phyloP scores from a whole-genome alignment of 1,140 invertebrate species.

The Eupeodes corollae region DNA sequence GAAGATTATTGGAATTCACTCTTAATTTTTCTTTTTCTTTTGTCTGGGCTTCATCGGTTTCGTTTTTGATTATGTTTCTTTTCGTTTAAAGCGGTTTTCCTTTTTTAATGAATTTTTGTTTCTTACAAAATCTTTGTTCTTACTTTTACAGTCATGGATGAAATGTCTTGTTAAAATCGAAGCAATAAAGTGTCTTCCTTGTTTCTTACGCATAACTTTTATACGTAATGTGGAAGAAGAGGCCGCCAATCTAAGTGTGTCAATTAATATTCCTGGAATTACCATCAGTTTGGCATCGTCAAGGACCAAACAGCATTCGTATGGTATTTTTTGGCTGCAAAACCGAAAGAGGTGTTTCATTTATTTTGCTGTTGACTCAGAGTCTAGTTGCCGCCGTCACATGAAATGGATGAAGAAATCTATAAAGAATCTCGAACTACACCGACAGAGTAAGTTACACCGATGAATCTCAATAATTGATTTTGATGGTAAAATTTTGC shows the following conservation, averaged over 20 bases:
- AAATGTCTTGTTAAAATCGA: constrained; percentile 34
- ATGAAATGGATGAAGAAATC: constrained; percentile 38
- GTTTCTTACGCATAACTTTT: constrained; percentile 29
- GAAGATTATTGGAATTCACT: no score
- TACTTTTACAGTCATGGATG: constrained; percentile 16
- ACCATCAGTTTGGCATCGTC: constrained; percentile 26
- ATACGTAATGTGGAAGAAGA: constrained; percentile 9
- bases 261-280: constrained; percentile 31
- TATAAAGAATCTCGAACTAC: constrained; percentile 33
- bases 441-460: constrained; percentile 14
- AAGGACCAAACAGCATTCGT: constrained; percentile 29
- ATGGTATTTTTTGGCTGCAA: constrained; percentile 34
- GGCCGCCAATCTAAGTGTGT: constrained; percentile 13
- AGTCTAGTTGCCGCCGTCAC: constrained; percentile 21
- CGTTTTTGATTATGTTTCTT: background rate
- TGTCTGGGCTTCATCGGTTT: background rate
- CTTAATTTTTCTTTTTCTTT: background rate
- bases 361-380: constrained; percentile 31
- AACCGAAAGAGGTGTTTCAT: constrained; percentile 33
- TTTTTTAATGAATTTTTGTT: background rate
- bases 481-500: background rate
- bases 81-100: no score
- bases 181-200: constrained; percentile 35
- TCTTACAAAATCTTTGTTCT: background rate
- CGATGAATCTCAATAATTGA: background rate